Evolutionary conservation across 2,113 vertebrate genomes (phyloP), one percentile per base, ranked within the genome.

Genomic region (Pavo muticus): DNA sequence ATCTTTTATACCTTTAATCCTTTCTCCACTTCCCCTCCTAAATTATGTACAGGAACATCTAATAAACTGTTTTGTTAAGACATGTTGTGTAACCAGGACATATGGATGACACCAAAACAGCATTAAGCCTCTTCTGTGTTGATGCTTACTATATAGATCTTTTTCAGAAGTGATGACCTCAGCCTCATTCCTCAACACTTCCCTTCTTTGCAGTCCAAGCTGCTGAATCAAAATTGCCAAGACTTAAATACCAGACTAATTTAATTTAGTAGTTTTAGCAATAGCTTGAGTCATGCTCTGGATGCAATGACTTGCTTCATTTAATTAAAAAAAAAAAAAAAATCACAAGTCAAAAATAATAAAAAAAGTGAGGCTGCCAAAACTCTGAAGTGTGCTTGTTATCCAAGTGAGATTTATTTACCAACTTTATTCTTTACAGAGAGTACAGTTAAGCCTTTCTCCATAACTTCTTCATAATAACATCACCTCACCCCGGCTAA

Each of bases 201-300:
- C 29, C 86, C 79, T 83, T 93, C 94, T 95, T 90, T 94, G 67
- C 45, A 86, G 82, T 89, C 87, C 94, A 91, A 97, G 67, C 50
- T 73, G 91, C 88, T 91, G 88, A 96, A 87, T 97, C 77, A 94
- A 96, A 97, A 93, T 95, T 94, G 50, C 80, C 2, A 11, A 52
- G 94, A 87, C 93, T 94, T 93, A 90, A 90, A 94, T 96, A 85
- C 88, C 89, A 97, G 95, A 95, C 61, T 94, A 97, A 97, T 96
- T 59, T 97, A 91, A 94, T 95, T 97, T 97, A 95, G 95, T 95
- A 91, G 85, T 95, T 96, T 96, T 93, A 97, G 94, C 89, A 95
- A 94, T 90, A 90, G 64, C 74, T 82, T 94, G 92, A 96, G 86
- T 97, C 95, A 94, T 93, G 48, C 65, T 95, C 74, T 94, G 67